phyloP scores from a whole-genome alignment of 64 coral and sea anemone genomes.

The Stichodactyla mertensii region DNA sequence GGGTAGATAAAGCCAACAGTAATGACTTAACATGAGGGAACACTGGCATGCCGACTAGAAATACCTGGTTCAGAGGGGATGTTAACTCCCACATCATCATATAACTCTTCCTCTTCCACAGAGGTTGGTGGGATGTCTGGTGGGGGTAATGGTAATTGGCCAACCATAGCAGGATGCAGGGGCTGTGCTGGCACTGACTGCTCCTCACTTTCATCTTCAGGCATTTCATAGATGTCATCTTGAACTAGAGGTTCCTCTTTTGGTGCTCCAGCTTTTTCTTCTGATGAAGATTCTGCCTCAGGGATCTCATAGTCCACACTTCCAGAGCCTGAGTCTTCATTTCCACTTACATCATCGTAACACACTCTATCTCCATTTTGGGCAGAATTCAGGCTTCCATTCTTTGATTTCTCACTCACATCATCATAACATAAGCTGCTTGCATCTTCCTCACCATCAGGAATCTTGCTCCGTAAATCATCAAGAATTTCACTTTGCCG shows the following conservation, averaged over 20 bases:
- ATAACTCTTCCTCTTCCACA: conserved; percentile 36
- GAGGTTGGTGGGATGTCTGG: neutral
- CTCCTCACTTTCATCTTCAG: neutral
- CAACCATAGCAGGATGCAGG: conserved; percentile 2
- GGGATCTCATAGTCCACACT: conserved; percentile 26
- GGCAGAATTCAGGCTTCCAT: neutral
- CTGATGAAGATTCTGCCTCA: neutral
- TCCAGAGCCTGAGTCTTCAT: neutral
- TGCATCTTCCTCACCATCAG: conserved; percentile 57
- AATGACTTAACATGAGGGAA: neutral
- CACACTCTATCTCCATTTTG: neutral
- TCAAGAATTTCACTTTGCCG: conserved; percentile 27
- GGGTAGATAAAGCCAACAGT: too few relatives aligned
- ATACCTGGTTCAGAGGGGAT: neutral
- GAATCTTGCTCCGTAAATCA: conserved; percentile 37
- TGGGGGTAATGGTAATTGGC: neutral
- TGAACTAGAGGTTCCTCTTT: neutral
- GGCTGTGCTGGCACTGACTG: neutral
- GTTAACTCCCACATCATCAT: conserved; percentile 35
- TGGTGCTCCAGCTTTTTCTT: neutral
- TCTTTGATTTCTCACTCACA: neutral
- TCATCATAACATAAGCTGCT: conserved; percentile 45
- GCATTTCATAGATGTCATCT: conserved; percentile 8
- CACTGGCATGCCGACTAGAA: neutral
- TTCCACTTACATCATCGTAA: conserved; percentile 46